phyloP scores from a whole-genome alignment of 2,113 vertebrate genomes.

The Muntiacus muntjak region DNA sequence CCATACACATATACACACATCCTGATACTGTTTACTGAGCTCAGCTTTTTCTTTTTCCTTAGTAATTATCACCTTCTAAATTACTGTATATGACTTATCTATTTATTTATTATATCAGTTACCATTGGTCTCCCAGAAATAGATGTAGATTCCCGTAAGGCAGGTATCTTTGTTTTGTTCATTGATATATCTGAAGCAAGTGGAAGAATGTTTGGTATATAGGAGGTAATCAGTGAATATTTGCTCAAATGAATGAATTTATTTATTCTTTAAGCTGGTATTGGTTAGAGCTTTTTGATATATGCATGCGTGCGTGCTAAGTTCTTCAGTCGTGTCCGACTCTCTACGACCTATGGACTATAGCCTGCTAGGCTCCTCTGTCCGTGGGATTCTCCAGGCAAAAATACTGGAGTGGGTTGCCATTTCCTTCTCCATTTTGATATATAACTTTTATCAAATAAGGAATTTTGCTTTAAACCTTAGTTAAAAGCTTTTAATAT shows the following conservation, averaged over 20 bases:
- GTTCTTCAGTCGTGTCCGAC: background rate
- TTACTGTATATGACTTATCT: background rate
- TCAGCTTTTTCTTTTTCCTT: background rate
- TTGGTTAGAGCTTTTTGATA: conserved; percentile 14
- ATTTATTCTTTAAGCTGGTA: background rate
- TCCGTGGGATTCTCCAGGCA: background rate
- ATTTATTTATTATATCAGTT: background rate
- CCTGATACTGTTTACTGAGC: background rate
- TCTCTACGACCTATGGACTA: background rate
- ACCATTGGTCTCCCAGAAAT: background rate
- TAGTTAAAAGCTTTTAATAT: background rate
- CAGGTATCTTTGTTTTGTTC: background rate
- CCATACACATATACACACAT: background rate
- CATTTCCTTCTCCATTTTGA: background rate
- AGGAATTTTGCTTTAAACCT: background rate
- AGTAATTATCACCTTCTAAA: background rate
- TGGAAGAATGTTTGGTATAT: background rate
- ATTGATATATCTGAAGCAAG: background rate
- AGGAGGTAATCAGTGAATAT: background rate
- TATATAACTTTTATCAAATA: conserved; percentile 12
- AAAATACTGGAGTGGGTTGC: background rate
- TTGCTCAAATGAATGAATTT: background rate
- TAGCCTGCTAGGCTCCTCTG: background rate
- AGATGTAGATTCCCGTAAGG: background rate
- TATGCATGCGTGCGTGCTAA: background rate